Conservation (phyloP, 1,140 invertebrate species). For the Thalassaphorura encarpata region DNA sequence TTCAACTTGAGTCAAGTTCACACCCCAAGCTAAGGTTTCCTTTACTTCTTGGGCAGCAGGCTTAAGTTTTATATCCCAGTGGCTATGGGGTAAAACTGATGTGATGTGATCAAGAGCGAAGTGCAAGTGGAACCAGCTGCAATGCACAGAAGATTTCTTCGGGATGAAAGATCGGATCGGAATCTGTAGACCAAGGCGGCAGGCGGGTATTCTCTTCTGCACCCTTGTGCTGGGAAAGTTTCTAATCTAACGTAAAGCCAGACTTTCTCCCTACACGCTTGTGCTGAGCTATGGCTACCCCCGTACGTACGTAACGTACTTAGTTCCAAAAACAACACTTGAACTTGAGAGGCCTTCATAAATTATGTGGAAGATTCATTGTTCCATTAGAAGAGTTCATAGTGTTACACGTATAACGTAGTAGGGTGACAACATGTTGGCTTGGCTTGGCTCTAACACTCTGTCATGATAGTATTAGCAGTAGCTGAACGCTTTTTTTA, state of each 20-base stretch:
- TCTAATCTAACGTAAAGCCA: background rate
- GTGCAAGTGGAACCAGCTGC: background rate
- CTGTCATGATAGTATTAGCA: no score
- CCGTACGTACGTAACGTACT: no score
- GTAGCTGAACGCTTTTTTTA: no score
- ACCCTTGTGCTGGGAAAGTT: background rate
- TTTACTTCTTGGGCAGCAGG: background rate
- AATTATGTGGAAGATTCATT: slow-evolving; percentile 1
- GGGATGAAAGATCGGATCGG: background rate
- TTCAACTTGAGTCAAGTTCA: background rate
- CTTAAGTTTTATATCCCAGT: background rate
- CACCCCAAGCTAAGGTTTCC: background rate
- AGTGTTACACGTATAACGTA: no score
- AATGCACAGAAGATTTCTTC: background rate
- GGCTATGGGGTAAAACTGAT: background rate
- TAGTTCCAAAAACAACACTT: slow-evolving; percentile 2
- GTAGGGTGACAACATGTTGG: no score
- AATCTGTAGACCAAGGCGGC: background rate
- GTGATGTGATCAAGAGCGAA: background rate
- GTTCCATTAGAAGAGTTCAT: slow-evolving; percentile 6
- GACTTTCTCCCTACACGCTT: background rate
- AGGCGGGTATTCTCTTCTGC: background rate
- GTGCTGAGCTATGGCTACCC: background rate
- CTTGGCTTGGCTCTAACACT: no score
- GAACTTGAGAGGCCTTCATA: slow-evolving; percentile 6